Conservation (phyloP, 2,888 invertebrate species). For the Himalopsyche kuldschensis region DNA sequence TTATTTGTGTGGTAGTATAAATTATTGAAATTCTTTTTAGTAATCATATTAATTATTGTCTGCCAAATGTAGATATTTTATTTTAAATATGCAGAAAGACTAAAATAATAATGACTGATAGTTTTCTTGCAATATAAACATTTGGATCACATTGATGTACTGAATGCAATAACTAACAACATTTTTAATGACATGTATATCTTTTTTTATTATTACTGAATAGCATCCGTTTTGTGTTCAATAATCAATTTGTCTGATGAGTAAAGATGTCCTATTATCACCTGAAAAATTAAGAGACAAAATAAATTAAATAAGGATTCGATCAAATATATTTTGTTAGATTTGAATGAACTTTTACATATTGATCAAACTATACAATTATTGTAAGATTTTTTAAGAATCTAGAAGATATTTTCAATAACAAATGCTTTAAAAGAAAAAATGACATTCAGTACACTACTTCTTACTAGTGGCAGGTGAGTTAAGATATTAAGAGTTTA, state of each 20-base stretch:
- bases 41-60: too few species aligned
- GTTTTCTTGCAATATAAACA: neutral
- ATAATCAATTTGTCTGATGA: constrained; percentile 21
- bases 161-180: neutral
- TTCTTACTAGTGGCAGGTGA: too few species aligned
- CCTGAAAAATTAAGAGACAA: constrained; percentile 56
- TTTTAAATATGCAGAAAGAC: neutral
- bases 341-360: too few species aligned
- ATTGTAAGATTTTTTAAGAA: too few species aligned
- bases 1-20: too few species aligned
- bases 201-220: neutral
- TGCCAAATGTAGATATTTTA: neutral
- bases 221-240: neutral
- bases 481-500: too few species aligned
- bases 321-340: too few species aligned
- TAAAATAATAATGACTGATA: neutral
- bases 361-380: too few species aligned
- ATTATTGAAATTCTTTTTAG: too few species aligned
- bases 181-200: neutral
- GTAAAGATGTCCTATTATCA: constrained; percentile 57
- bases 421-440: too few species aligned
- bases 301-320: constrained; percentile 11
- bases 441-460: too few species aligned
- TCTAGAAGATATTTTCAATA: too few species aligned
- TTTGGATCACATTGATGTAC: neutral